phyloP scores from a whole-genome alignment of 2,113 vertebrate species.

The Pseudorectes ferrugineus region DNA sequence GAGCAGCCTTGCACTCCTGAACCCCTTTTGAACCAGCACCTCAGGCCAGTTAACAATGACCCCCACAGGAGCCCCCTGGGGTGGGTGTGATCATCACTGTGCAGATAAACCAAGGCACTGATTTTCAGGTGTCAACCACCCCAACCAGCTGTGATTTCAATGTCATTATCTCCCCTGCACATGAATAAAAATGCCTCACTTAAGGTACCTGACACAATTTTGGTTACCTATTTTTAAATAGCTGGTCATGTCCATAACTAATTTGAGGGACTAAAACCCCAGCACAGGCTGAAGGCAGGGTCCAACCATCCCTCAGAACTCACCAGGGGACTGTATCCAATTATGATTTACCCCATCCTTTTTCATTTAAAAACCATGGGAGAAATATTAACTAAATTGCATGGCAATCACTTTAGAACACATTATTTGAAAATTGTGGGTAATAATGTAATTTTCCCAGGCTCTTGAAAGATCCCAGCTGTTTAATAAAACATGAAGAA shows the following conservation, averaged over 20 bases:
- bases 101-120: neutral
- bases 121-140: neutral
- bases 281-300: neutral
- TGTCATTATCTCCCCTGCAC: neutral
- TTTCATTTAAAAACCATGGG: neutral
- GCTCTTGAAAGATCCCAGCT: neutral
- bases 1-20: neutral
- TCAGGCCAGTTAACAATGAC: neutral
- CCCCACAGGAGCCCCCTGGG: neutral
- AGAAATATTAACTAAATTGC: neutral
- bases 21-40: neutral
- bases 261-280: neutral
- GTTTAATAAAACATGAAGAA: neutral
- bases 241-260: neutral
- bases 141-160: neutral
- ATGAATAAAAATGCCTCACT: neutral
- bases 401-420: neutral
- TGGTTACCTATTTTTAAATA: neutral
- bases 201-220: neutral
- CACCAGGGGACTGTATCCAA: neutral
- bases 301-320: neutral
- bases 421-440: neutral
- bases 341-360: neutral
- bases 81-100: neutral
- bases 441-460: neutral